phyloP scores from a whole-genome alignment of 2,113 vertebrate genomes.

The Brachyhypopomus gauderio region DNA sequence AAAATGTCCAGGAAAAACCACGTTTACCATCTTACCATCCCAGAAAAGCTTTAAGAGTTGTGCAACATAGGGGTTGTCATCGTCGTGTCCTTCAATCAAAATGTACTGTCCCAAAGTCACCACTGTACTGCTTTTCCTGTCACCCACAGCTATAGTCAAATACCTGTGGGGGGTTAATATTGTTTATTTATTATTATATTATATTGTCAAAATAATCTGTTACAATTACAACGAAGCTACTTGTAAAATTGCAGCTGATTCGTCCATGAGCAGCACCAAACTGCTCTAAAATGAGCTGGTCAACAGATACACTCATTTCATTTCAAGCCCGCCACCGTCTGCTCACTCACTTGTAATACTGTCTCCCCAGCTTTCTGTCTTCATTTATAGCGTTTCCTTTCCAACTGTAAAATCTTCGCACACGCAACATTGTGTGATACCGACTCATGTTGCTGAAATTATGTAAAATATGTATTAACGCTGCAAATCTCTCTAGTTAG shows the following conservation, averaged over 20 bases:
- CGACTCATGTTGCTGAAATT: slow-evolving; percentile 67
- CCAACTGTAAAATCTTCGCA: slow-evolving; percentile 76
- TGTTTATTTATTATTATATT: too few relatives aligned
- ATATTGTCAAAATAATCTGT: too few relatives aligned
- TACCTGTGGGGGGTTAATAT: slow-evolving; percentile 68
- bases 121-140: slow-evolving; percentile 51
- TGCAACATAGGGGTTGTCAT: slow-evolving; percentile 84
- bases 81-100: slow-evolving; percentile 81
- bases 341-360: slow-evolving; percentile 64
- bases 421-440: slow-evolving; percentile 70
- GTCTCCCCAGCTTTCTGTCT: slow-evolving; percentile 73
- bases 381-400: slow-evolving; percentile 63
- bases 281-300: not conserved
- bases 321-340: too few relatives aligned
- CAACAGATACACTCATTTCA: not conserved
- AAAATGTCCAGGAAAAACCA: not conserved
- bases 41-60: slow-evolving; percentile 81
- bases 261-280: not conserved
- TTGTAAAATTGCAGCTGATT: too few relatives aligned
- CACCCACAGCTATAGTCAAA: slow-evolving; percentile 73
- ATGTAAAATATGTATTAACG: not conserved
- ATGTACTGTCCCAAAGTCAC: slow-evolving; percentile 81
- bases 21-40: slow-evolving; percentile 81
- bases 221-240: too few relatives aligned
- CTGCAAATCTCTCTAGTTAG: not conserved